Evolutionary conservation across 1,140 invertebrate genomes (phyloP).

Genomic region (Schlechtendalia chinensis): DNA sequence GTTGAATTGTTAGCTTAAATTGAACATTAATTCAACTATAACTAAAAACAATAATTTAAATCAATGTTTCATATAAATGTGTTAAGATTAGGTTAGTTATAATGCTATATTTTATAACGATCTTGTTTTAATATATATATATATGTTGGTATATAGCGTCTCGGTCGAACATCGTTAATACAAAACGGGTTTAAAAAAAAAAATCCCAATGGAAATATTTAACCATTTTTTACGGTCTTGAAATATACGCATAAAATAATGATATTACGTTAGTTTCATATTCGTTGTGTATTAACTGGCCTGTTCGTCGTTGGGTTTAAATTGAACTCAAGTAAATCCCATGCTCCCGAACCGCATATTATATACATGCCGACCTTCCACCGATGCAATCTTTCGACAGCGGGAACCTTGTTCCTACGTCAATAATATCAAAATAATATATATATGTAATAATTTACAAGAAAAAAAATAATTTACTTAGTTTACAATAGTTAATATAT

Average conservation of each 20-base stretch:
- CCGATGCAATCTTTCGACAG: not conserved
- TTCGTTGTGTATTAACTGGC: not conserved
- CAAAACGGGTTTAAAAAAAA: conserved; percentile 21
- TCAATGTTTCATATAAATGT: not conserved
- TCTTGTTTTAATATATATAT: too few species aligned
- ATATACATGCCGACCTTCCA: conserved; percentile 14
- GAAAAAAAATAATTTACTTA: not conserved
- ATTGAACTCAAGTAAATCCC: conserved; percentile 19
- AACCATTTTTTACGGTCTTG: not conserved
- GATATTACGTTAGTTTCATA: not conserved
- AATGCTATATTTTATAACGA: conserved; percentile 17
- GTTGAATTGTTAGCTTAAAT: not conserved
- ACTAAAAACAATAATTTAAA: not conserved
- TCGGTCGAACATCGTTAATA: not conserved
- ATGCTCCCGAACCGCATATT: not conserved
- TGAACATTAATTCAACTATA: not conserved
- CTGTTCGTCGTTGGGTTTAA: conserved; percentile 8
- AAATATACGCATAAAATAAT: conserved; percentile 10
- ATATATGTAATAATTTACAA: not conserved
- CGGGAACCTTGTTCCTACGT: conserved; percentile 17
- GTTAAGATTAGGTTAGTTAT: conserved; percentile 24
- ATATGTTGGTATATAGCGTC: not conserved
- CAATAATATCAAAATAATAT: not conserved
- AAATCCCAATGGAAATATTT: conserved; percentile 8
- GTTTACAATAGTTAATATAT: too few species aligned